Evolutionary conservation across 30 jellyfish, hydroid and myxozoan species (phyloP).

Genomic region (Mastigias papua): DNA sequence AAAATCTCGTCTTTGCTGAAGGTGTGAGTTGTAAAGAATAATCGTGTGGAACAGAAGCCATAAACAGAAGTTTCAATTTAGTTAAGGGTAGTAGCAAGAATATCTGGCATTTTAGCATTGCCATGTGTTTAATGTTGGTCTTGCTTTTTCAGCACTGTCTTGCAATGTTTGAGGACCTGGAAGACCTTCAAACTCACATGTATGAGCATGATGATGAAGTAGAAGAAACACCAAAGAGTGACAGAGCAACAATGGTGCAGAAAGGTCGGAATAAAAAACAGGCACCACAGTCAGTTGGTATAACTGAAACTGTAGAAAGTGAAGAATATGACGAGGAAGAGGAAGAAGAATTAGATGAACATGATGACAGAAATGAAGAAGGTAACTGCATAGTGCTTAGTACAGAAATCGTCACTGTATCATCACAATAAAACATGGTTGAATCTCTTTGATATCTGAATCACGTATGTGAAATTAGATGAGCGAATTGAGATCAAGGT

Average conservation of each 20-base stretch:
- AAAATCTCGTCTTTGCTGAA: too few relatives aligned
- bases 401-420: background rate
- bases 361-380: background rate
- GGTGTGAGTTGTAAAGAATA: too few relatives aligned
- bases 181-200: constrained; percentile 74
- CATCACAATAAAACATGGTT: background rate
- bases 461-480: background rate
- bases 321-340: constrained; percentile 48
- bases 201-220: constrained; percentile 65
- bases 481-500: background rate
- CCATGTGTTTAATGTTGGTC: background rate
- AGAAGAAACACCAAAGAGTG: background rate
- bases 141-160: constrained; percentile 61
- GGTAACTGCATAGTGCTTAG: background rate
- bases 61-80: too few relatives aligned
- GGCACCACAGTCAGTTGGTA: background rate
- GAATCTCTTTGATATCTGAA: background rate
- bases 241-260: constrained; percentile 59
- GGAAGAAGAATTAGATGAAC: constrained; percentile 31
- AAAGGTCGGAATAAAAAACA: background rate
- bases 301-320: constrained; percentile 45
- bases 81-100: too few relatives aligned
- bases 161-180: constrained; percentile 69
- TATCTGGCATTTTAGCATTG: background rate
- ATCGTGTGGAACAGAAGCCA: too few relatives aligned